Evolutionary conservation across 2,797 vertebrate genomes (phyloP).

Genomic region (Lagorchestes hirsutus): DNA sequence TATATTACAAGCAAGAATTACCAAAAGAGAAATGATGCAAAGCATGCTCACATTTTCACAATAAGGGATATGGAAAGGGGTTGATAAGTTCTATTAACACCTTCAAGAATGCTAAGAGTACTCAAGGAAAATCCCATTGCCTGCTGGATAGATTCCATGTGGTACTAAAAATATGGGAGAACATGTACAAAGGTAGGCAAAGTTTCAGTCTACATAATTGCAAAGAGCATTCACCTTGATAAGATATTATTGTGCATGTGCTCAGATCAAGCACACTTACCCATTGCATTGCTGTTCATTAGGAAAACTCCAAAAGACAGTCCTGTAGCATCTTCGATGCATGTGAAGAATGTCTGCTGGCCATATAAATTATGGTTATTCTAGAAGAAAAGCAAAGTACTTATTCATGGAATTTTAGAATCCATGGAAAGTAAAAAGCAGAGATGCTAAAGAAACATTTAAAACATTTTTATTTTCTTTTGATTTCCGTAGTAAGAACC

Average conservation of each 20-base stretch:
- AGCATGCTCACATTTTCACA: background rate
- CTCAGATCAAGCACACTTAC: conserved; percentile 83
- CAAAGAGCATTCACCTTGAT: background rate
- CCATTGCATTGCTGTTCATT: conserved; percentile 99
- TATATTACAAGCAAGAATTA: background rate
- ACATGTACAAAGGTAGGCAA: background rate
- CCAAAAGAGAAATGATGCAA: background rate
- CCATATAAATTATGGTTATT: conserved; percentile 94
- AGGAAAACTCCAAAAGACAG: conserved; percentile 95
- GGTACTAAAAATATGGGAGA: background rate
- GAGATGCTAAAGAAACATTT: background rate
- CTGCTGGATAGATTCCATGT: background rate
- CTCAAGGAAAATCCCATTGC: background rate
- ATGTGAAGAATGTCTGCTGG: conserved; percentile 96
- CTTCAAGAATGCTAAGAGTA: background rate
- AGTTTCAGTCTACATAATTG: background rate
- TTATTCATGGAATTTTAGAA: conserved; percentile 30
- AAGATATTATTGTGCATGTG: background rate
- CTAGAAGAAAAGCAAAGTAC: conserved; percentile 81
- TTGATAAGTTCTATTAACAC: background rate
- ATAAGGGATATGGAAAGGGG: background rate
- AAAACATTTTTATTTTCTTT: background rate
- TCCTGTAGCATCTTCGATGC: conserved; percentile 92
- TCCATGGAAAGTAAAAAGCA: background rate
- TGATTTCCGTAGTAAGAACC: background rate